Evolutionary conservation across 2,113 vertebrate species (phyloP).

Genomic region (Oceanites oceanicus): DNA sequence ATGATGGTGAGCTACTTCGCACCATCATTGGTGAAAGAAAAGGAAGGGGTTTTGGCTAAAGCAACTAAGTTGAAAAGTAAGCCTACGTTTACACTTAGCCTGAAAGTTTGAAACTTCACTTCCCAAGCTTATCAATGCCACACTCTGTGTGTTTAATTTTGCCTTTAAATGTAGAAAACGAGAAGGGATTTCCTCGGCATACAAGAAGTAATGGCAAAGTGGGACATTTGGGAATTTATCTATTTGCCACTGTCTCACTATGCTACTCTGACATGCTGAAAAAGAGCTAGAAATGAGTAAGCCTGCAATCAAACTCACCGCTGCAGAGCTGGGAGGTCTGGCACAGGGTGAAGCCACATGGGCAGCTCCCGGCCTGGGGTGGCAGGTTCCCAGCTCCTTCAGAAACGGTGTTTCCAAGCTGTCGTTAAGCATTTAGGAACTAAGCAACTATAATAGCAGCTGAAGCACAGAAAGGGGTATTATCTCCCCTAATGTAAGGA

Average conservation of each 20-base stretch:
- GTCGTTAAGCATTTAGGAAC: not conserved
- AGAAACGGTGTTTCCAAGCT: not conserved
- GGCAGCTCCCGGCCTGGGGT: not conserved
- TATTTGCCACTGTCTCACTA: rapidly evolving
- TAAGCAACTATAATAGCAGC: not conserved
- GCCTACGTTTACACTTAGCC: not conserved
- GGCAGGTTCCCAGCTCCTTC: not conserved
- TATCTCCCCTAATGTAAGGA: not conserved
- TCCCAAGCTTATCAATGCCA: not conserved
- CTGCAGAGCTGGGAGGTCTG: not conserved
- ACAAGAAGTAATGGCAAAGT: not conserved
- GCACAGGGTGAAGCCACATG: rapidly evolving
- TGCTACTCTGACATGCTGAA: rapidly evolving
- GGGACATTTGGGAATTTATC: not conserved
- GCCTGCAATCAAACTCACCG: rapidly evolving
- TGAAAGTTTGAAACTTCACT: not conserved
- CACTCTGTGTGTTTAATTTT: not conserved
- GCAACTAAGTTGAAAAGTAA: not conserved
- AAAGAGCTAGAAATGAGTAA: not conserved
- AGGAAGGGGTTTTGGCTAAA: not conserved
- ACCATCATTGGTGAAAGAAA: not conserved
- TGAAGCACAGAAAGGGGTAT: not conserved
- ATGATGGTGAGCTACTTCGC: not conserved
- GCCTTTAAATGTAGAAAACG: not conserved
- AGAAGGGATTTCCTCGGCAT: not conserved